A percentile compares a stretch with the other conserved stretches of the same genome.
phyloP scores from a whole-genome alignment of 2,113 vertebrate species.

The Campylorhamphus procurvoides region DNA sequence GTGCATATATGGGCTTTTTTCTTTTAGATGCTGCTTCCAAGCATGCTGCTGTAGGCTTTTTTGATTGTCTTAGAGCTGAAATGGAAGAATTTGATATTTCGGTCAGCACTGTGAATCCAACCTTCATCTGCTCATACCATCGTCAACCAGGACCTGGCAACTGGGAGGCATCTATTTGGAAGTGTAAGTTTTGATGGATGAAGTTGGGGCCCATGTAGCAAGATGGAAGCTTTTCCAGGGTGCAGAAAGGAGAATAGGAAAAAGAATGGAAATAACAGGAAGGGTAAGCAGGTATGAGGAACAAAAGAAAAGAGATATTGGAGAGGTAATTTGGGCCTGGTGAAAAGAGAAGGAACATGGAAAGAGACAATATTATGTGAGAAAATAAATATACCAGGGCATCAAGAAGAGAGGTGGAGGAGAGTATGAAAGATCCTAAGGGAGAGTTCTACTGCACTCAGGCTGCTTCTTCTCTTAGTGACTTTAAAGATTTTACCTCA shows the following conservation, averaged over 20 bases:
- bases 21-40: slow-evolving; percentile 91
- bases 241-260: neutral
- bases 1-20: neutral
- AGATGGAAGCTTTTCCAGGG: neutral
- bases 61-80: slow-evolving; percentile 93
- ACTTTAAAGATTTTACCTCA: neutral
- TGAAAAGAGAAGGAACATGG: neutral
- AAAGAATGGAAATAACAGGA: neutral
- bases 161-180: slow-evolving; percentile 77
- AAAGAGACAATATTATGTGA: neutral
- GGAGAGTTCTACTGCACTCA: neutral
- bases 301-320: neutral
- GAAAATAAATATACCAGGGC: neutral
- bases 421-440: neutral
- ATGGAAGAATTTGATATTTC: slow-evolving; percentile 91
- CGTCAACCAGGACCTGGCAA: slow-evolving; percentile 51
- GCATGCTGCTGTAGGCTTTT: slow-evolving; percentile 93
- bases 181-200: slow-evolving; percentile 70
- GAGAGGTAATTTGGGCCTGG: neutral
- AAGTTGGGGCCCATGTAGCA: neutral
- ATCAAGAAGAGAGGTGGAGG: neutral
- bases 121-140: slow-evolving; percentile 84
- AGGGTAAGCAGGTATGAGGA: neutral
- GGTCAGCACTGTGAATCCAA: slow-evolving; percentile 92
- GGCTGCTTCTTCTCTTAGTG: neutral